Evolutionary conservation across 2,113 vertebrate species (phyloP).

Genomic region (Oxyruncus cristatus): DNA sequence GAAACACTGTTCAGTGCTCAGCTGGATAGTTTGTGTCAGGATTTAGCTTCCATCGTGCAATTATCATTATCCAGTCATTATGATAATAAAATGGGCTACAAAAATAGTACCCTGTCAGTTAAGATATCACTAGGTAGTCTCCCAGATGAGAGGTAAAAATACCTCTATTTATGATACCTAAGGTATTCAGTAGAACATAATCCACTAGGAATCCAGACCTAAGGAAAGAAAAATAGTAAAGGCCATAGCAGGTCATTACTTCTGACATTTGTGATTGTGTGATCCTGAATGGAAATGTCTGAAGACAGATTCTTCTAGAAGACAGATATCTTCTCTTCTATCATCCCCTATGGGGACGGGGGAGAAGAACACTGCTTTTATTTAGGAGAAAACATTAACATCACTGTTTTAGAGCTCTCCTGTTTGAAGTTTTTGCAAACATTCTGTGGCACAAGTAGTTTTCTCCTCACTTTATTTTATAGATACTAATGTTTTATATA

Average conservation of each 20-base stretch:
- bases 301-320: constrained; percentile 2
- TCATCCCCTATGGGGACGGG: not conserved
- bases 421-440: constrained; percentile 9
- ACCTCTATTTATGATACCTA: not conserved
- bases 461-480: not conserved
- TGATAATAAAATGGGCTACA: not conserved
- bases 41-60: not conserved
- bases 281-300: not conserved
- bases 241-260: not conserved
- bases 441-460: constrained; percentile 7
- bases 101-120: not conserved
- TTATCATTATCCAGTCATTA: not conserved
- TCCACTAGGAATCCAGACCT: not conserved
- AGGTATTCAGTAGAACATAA: not conserved
- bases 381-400: constrained; percentile 39
- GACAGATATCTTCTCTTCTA: not conserved
- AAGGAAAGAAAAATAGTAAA: not conserved
- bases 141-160: not conserved
- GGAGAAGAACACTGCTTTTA: not conserved
- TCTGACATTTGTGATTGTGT: not conserved
- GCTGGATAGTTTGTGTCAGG: not conserved
- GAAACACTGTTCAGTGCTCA: not conserved
- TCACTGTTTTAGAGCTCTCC: not conserved
- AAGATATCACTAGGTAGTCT: not conserved
- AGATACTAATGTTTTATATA: not conserved